A percentile compares a stretch with the other conserved stretches of the same genome.
These are phyloP conservation scores for Pyrgus malvae DNA, from an alignment of 2,888 invertebrate genomes.

Conservation along the genomic window DNA sequence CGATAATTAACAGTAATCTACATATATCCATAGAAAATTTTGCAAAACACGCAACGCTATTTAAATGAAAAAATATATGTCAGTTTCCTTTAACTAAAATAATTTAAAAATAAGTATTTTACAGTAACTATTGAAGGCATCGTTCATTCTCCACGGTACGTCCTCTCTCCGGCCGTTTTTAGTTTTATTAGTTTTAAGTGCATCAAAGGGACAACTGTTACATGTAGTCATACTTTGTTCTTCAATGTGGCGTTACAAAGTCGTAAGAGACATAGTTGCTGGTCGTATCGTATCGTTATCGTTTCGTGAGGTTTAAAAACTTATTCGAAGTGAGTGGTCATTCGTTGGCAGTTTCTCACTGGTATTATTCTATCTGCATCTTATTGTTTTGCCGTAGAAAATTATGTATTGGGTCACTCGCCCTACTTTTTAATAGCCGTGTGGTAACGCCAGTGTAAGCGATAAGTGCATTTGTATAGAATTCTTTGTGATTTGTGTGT, in stretches of 20 bases:
- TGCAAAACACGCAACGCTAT: too few species aligned
- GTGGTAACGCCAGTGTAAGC: slow-evolving; percentile 14
- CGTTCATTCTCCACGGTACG: too few species aligned
- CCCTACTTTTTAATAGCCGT: slow-evolving; percentile 27
- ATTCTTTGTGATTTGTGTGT: not conserved
- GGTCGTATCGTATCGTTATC: not conserved
- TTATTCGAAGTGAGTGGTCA: slow-evolving; percentile 24
- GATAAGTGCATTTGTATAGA: slow-evolving; percentile 4
- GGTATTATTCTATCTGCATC: slow-evolving; percentile 16
- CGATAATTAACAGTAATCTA: too few species aligned
- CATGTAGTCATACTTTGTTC: too few species aligned
- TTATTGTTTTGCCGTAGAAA: slow-evolving; percentile 28
- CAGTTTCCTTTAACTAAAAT: too few species aligned
- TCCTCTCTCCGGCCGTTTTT: too few species aligned
- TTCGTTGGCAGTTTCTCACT: slow-evolving; percentile 12
- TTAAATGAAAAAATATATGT: too few species aligned
- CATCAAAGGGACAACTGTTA: not conserved
- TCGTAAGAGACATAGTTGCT: not conserved
- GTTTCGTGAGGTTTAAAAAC: not conserved
- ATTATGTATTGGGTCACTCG: slow-evolving; percentile 27
- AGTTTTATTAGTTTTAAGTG: too few species aligned
- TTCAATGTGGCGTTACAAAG: too few species aligned
- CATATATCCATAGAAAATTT: too few species aligned
- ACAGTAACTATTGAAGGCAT: too few species aligned
- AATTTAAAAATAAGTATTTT: too few species aligned